Evolutionary conservation across 2,797 vertebrate species (phyloP).

Genomic region (Hafferia zeledoni): DNA sequence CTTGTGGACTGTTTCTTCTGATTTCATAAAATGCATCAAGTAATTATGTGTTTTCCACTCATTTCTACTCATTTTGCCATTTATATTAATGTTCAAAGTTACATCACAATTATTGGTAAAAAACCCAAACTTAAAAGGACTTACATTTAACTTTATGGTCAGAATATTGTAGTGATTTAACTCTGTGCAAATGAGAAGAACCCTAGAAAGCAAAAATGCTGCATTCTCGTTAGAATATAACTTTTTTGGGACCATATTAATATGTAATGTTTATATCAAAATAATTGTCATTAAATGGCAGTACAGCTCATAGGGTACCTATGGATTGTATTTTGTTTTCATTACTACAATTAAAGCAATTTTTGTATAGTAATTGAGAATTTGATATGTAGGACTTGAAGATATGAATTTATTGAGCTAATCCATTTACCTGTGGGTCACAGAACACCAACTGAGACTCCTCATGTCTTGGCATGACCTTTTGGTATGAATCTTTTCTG

Average conservation of each 20-base stretch:
- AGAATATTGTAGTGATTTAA: background rate
- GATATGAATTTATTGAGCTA: background rate
- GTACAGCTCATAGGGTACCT: background rate
- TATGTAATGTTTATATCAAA: background rate
- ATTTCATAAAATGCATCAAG: background rate
- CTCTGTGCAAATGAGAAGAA: background rate
- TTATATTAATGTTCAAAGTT: background rate
- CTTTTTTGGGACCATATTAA: background rate
- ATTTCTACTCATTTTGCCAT: background rate
- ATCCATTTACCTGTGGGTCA: background rate
- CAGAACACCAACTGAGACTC: background rate
- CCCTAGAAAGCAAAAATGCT: background rate
- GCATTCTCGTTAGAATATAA: background rate
- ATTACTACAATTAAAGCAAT: background rate
- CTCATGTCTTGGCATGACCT: background rate
- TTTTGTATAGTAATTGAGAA: background rate
- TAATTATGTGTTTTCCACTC: background rate
- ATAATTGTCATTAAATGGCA: background rate
- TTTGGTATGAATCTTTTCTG: background rate
- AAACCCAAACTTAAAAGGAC: fast-evolving
- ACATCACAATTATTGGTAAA: background rate
- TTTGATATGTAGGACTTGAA: background rate
- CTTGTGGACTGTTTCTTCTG: background rate
- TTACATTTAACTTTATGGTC: background rate
- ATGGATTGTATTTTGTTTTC: background rate